A percentile compares a stretch with the other conserved stretches of the same genome.
Conservation (phyloP, 1,140 invertebrate species). For the Patella vulgata region DNA sequence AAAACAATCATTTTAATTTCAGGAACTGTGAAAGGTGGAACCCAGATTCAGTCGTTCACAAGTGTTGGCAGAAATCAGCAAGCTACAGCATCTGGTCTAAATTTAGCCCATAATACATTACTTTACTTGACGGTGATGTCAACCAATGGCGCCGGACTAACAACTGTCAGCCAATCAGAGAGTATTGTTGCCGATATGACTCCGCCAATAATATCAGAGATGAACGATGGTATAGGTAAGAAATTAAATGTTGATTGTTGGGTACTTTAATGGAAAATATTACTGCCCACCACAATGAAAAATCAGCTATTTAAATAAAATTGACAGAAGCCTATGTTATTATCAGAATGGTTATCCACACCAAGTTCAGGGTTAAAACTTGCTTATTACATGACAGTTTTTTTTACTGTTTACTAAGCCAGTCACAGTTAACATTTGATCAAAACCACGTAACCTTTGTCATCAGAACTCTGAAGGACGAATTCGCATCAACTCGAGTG, state of each 20-base stretch:
- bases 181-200: slow-evolving; percentile 44
- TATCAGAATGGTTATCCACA: no score
- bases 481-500: no score
- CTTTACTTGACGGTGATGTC: slow-evolving; percentile 47
- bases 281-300: no score
- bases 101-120: slow-evolving; percentile 30
- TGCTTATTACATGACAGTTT: no score
- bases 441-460: no score
- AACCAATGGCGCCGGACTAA: slow-evolving; percentile 42
- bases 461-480: no score
- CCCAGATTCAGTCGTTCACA: slow-evolving; percentile 39
- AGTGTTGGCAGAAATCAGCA: slow-evolving; percentile 40
- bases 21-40: slow-evolving; percentile 43
- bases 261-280: no score
- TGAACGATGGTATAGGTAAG: slow-evolving; percentile 38
- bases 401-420: no score
- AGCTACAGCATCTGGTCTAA: slow-evolving; percentile 30
- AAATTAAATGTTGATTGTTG: no score
- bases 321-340: no score
- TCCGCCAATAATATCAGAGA: slow-evolving; percentile 28
- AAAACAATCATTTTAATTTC: neutral
- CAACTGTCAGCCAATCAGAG: slow-evolving; percentile 34
- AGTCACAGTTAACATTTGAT: no score
- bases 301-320: neutral
- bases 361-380: no score